Evolutionary conservation across 2,113 vertebrate genomes (phyloP), one percentile per base, ranked within the genome.

Genomic region (Rissa tridactyla): DNA sequence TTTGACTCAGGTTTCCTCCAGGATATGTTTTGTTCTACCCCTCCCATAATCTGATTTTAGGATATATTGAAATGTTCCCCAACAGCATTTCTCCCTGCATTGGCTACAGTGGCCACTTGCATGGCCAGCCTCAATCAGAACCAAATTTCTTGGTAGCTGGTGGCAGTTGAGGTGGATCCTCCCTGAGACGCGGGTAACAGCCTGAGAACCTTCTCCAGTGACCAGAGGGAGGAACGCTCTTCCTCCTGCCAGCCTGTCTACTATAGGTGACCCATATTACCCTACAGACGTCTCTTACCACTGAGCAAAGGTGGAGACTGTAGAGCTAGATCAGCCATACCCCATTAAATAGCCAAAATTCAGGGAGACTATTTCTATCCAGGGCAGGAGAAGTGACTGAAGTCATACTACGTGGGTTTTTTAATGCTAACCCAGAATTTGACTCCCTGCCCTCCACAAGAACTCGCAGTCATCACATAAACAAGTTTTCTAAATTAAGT

Each of bases 181-280:
- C 12, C 7, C n/a, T 26, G 32, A 25, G 52, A 55, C 0, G 0
- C 1, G 0, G 15, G 44, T 36, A 65, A 42, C 34, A n/a, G 38
- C 19, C 44, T 7, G 19, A 71, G 57, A 14, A 22, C 42, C 52
- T 73, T 73, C 47, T 64, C 54, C 49, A 46, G 52, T 5, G 26
- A 60, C 17, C 23, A 52, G 62, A 88, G 18, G 38, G 17, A 55
- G 57, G 38, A 44, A 42, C 30, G 25, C 25, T 42, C 13, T 49
- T 51, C 42, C 40, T 25, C 22, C 54, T 15, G 27, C 32, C 61
- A 54, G 25, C 27, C 20, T 71, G 32, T 25, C 40, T 66, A 7
- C 52, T 26, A 26, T 1, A 52, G 46, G 23, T 26, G 27, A 49
- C 36, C 52, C 58, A 0, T 26, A 38, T 30, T 38, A 64, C 70